Percentiles rank a stretch among this genome's conserved stretches.
These are phyloP conservation scores for Tor tambroides DNA, from an alignment of 2,113 vertebrate species.

Conservation along the genomic window DNA sequence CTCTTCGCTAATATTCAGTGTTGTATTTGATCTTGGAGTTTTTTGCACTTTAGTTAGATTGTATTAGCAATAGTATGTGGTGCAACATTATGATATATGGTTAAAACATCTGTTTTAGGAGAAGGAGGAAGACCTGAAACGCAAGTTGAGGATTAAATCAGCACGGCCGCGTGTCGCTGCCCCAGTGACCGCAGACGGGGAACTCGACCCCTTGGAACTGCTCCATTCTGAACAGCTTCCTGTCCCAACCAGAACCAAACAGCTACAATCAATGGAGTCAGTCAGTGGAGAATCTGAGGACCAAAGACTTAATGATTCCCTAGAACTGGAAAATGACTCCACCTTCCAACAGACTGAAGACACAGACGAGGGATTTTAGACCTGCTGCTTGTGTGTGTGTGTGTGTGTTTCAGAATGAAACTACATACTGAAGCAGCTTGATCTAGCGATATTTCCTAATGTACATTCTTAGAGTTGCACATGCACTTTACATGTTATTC, in stretches of 20 bases:
- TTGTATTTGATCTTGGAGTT: too few species aligned
- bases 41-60: too few species aligned
- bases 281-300: not conserved
- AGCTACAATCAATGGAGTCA: conserved; percentile 28
- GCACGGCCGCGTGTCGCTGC: conserved; percentile 58
- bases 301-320: conserved; percentile 25
- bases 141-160: conserved; percentile 69
- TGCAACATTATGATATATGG: not conserved
- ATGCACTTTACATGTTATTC: conserved; percentile 51
- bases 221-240: conserved; percentile 23
- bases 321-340: conserved; percentile 66
- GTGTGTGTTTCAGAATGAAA: too few species aligned
- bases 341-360: conserved; percentile 61
- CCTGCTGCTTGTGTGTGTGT: too few species aligned
- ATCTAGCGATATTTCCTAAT: not conserved
- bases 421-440: too few species aligned
- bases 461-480: conserved; percentile 17
- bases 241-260: not conserved
- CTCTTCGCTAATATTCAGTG: not conserved
- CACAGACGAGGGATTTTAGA: conserved; percentile 46
- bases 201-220: conserved; percentile 10
- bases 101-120: conserved; percentile 55
- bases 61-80: not conserved
- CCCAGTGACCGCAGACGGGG: conserved; percentile 2
- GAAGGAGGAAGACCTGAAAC: conserved; percentile 76